Percentiles rank a stretch among this genome's conserved stretches.
phyloP scores from a whole-genome alignment of 2,797 vertebrate species.

The Gobio occitaniae region DNA sequence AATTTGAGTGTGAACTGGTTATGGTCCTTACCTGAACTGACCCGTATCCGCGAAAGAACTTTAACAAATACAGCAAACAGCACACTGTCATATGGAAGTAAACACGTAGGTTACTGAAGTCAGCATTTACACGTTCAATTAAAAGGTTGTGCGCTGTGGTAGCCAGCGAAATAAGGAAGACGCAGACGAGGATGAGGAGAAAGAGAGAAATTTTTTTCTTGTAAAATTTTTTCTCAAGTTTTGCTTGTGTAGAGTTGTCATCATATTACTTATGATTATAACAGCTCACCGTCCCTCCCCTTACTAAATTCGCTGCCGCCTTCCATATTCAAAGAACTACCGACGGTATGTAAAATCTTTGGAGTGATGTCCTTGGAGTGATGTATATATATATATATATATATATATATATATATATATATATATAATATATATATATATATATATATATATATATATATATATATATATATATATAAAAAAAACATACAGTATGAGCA shows the following conservation, averaged over 20 bases:
- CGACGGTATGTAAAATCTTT: not conserved
- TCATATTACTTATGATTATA: not conserved
- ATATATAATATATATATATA: too few species aligned
- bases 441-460: too few species aligned
- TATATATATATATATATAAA: too few species aligned
- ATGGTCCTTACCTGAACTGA: not conserved
- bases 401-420: too few species aligned
- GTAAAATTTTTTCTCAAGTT: not conserved
- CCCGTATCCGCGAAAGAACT: not conserved
- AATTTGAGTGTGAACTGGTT: not conserved
- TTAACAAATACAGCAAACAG: too few species aligned
- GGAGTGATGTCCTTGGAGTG: not conserved
- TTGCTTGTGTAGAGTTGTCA: not conserved
- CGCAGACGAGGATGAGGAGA: not conserved
- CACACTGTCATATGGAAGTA: not conserved
- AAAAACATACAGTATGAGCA: too few species aligned
- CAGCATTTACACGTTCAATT: not conserved
- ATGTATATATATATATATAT: too few species aligned
- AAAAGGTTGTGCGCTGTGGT: not conserved
- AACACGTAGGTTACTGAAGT: not conserved
- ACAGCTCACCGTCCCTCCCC: not conserved
- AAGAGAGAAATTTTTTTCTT: not conserved
- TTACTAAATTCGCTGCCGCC: not conserved
- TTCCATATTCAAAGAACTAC: not conserved
- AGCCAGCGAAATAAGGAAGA: not conserved